Conservation (phyloP, 2,797 vertebrate species). For the Chrysocyon brachyurus region DNA sequence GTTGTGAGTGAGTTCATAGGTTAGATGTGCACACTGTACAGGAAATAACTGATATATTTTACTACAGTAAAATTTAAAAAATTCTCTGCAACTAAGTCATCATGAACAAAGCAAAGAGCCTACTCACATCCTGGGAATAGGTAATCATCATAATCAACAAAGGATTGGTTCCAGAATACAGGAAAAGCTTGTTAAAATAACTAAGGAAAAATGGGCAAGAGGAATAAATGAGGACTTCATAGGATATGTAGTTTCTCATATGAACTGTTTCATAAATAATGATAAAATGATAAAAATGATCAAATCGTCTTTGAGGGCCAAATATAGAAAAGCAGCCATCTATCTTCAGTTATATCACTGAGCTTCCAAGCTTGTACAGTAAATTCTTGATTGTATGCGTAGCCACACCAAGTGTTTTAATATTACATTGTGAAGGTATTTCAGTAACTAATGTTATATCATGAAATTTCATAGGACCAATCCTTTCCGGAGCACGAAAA, state of each 20-base stretch:
- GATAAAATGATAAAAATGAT: neutral
- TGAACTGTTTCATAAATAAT: neutral
- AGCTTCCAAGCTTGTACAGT: neutral
- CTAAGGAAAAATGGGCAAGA: neutral
- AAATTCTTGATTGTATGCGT: neutral
- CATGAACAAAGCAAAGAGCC: neutral
- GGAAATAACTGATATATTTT: neutral
- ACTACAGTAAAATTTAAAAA: neutral
- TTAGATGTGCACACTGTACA: neutral
- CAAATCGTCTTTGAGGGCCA: neutral
- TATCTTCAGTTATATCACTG: neutral
- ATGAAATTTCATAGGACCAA: conserved; percentile 81
- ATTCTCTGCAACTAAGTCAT: neutral
- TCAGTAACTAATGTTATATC: conserved; percentile 11
- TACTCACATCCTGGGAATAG: neutral
- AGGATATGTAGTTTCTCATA: neutral
- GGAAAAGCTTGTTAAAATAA: neutral
- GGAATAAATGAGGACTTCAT: neutral
- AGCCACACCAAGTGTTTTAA: neutral
- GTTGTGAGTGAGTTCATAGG: neutral
- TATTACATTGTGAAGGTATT: neutral
- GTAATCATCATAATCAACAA: neutral
- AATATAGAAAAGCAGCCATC: neutral
- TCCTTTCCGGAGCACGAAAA: conserved; percentile 86
- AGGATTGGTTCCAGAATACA: neutral